These are phyloP conservation scores for Drosophila melanosoma DNA, from an alignment of 2,888 invertebrate genomes.

Conservation along the genomic window DNA sequence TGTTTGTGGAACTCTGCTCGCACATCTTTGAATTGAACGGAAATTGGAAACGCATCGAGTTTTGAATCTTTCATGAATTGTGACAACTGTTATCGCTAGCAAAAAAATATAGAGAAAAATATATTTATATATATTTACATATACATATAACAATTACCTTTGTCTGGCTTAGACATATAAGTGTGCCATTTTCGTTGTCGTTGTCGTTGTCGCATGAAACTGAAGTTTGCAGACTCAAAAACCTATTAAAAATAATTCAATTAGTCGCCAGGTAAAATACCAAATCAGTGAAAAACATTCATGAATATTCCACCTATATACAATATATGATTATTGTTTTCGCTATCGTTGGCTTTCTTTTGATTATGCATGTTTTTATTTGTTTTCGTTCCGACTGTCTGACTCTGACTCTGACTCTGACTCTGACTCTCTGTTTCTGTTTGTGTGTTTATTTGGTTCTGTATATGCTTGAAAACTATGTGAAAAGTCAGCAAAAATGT, in stretches of 20 bases:
- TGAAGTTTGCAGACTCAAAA: conserved; percentile 12
- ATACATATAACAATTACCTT: neutral
- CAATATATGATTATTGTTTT: neutral
- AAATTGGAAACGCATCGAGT: conserved; percentile 38
- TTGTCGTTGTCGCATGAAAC: neutral
- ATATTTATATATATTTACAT: neutral
- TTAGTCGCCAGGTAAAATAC: conserved; percentile 40
- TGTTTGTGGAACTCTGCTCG: conserved; percentile 12
- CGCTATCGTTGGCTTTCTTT: conserved; percentile 19
- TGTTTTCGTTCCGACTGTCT: conserved; percentile 16
- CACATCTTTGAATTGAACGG: conserved; percentile 43
- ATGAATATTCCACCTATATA: conserved; percentile 1
- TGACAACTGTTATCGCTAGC: conserved; percentile 57
- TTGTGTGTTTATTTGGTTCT: conserved; percentile 4
- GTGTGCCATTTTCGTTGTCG: conserved; percentile 28
- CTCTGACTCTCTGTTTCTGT: conserved; percentile 27
- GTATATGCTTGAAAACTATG: conserved; percentile 23
- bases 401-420: conserved; percentile 10
- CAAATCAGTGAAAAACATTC: conserved; percentile 15
- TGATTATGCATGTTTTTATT: conserved; percentile 51
- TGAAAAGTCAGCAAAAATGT: conserved; percentile 70
- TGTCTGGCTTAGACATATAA: conserved; percentile 32
- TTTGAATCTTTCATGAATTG: conserved; percentile 35
- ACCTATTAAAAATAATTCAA: conserved; percentile 22
- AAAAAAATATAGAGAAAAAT: neutral